Evolutionary conservation across 2,113 vertebrate species (phyloP), one percentile per base, ranked within the genome.

Genomic region (Beaufortia kweichowensis): DNA sequence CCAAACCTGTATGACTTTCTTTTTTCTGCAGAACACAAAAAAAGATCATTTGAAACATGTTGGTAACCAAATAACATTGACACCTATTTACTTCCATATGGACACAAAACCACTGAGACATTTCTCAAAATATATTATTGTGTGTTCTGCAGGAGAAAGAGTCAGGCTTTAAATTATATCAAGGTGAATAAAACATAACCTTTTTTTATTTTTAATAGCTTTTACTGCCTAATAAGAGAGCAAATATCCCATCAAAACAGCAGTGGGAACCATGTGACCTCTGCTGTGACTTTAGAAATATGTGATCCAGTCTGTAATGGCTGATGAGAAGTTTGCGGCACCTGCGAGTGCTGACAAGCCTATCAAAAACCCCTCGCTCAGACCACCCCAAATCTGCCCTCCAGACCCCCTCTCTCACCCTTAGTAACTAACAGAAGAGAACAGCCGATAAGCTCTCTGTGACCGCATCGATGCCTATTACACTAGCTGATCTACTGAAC

Each of bases 261-360:
- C 35, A 39, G n/a, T n/a, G n/a, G n/a, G n/a, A 87, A 73, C 83
- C 85, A 86, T 81, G 89, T 90, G 88, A 89, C 86, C 87, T 84
- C 83, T 80, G 82, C 84, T 83, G 85, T 67, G 75, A 84, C 86
- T 83, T 46, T 46, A 46, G 41, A 15, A 53, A 53, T 53, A 15
- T 48, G 43, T 53, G 19, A 14, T 11, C 81, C 77, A 76, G 82
- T 84, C 86, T 82, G 84, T 75, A 85, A 73, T 80, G 86, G 84
- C 84, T 80, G 83, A 81, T n/a, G 39, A 71, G 43, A 84, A 82
- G 84, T 84, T 79, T 77, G 75, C 73, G 60, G 81, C 84, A 84
- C 83, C 79, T 85, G 28, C 33, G 83, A 61, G 71, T 84, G 85
- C 79, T 74, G 86, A 84, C 76, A 76, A 79, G 48, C 67, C 75